Evolutionary conservation across 2,888 invertebrate genomes (phyloP).

Genomic region (Xylota segnis): DNA sequence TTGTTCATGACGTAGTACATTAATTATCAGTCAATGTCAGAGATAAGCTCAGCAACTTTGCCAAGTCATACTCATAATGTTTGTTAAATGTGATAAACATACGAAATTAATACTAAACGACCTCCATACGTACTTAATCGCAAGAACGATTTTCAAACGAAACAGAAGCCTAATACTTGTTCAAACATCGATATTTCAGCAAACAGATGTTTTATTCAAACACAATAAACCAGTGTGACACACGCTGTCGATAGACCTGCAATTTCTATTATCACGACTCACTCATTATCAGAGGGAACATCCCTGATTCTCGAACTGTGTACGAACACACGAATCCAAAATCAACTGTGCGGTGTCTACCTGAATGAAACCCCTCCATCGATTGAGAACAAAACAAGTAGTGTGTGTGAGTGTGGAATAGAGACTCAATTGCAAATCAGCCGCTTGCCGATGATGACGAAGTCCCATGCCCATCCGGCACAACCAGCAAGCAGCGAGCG

Average conservation of each 20-base stretch:
- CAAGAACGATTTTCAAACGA: conserved; percentile 5
- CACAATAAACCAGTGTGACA: conserved; percentile 53
- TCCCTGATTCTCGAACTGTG: conserved; percentile 55
- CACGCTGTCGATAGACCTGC: conserved; percentile 25
- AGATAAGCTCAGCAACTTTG: conserved; percentile 26
- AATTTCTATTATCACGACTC: conserved; percentile 28
- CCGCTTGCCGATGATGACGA: conserved; percentile 36
- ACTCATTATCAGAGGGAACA: conserved; percentile 53
- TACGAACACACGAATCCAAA: conserved; percentile 6
- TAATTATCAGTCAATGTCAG: conserved; percentile 48
- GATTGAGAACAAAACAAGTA: conserved; percentile 60
- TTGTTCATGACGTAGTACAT: conserved; percentile 31
- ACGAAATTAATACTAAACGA: conserved; percentile 3
- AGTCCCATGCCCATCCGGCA: conserved; percentile 29
- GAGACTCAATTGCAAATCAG: conserved; percentile 41
- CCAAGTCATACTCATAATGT: neutral
- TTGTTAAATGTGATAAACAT: conserved; percentile 1
- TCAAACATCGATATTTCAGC: neutral
- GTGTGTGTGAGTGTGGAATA: neutral
- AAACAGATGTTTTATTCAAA: conserved; percentile 61
- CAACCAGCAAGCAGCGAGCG: conserved; percentile 19
- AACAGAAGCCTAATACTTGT: conserved; percentile 26
- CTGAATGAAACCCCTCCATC: conserved; percentile 67
- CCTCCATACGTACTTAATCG: conserved; percentile 5
- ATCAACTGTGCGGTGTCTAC: conserved; percentile 47